These are phyloP conservation scores for Leptopilina myrica DNA, from an alignment of 2,888 invertebrate genomes.

Conservation along the genomic window DNA sequence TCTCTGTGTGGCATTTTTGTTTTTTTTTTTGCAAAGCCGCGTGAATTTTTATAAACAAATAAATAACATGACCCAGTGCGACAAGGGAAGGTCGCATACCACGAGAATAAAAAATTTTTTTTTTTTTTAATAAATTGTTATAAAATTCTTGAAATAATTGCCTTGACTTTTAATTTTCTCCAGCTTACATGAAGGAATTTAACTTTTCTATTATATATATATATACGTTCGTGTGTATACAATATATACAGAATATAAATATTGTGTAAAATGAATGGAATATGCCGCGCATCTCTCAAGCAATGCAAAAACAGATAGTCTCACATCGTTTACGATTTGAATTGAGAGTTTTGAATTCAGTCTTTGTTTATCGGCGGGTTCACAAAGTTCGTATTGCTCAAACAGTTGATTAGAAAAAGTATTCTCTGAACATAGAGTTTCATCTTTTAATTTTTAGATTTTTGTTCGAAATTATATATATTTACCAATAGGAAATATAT, in stretches of 20 bases:
- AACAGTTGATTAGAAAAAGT: background rate
- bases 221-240: background rate
- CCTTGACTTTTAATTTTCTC: background rate
- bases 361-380: conserved; percentile 35
- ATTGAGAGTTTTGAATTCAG: conserved; percentile 23
- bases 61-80: too few relatives aligned
- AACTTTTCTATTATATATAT: background rate
- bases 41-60: too few relatives aligned
- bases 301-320: conserved; percentile 51
- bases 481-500: too few relatives aligned
- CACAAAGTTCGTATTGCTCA: conserved; percentile 29
- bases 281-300: conserved; percentile 61
- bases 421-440: background rate
- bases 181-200: background rate
- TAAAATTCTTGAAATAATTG: too few relatives aligned
- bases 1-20: too few relatives aligned
- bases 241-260: background rate
- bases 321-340: conserved; percentile 15
- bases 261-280: conserved; percentile 53
- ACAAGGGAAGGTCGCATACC: background rate
- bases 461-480: too few relatives aligned
- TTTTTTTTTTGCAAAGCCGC: too few relatives aligned
- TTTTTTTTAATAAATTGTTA: background rate
- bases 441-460: too few relatives aligned
- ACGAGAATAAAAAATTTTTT: background rate